Evolutionary conservation across 2,113 vertebrate species (phyloP).

Genomic region (Ranitomeya imitator): DNA sequence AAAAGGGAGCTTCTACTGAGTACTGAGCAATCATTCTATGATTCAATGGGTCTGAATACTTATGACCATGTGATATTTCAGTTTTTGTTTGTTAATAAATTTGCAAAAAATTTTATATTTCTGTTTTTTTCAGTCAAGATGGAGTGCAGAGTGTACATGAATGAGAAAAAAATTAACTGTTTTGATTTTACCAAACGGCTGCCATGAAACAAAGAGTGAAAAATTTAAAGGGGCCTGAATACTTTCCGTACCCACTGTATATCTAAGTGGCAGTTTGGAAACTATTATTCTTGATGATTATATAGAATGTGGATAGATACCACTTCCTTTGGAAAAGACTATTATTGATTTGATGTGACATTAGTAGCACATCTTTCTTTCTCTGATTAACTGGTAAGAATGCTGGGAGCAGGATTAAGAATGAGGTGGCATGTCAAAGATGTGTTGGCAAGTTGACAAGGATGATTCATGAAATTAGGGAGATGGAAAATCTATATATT

Average conservation of each 20-base stretch:
- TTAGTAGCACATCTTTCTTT: conserved; percentile 38
- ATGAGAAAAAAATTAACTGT: too few relatives aligned
- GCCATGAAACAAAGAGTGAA: too few relatives aligned
- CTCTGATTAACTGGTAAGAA: conserved; percentile 25
- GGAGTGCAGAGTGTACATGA: too few relatives aligned
- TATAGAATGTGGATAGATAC: conserved; percentile 7
- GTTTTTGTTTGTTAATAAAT: too few relatives aligned
- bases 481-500: conserved; percentile 28
- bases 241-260: neutral
- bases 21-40: too few relatives aligned
- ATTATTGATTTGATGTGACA: conserved; percentile 44
- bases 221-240: too few relatives aligned
- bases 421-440: conserved; percentile 26
- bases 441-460: conserved; percentile 23
- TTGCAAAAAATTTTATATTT: too few relatives aligned
- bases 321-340: conserved; percentile 3
- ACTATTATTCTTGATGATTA: conserved; percentile 13
- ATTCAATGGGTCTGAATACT: too few relatives aligned
- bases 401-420: conserved; percentile 33
- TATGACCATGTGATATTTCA: too few relatives aligned
- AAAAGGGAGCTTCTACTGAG: too few relatives aligned
- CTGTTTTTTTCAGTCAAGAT: too few relatives aligned
- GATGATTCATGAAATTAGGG: conserved; percentile 24
- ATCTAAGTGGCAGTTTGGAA: neutral
- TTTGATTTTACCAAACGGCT: too few relatives aligned